phyloP scores from a whole-genome alignment of 1,140 invertebrate species.

The Hormaphis cornu region DNA sequence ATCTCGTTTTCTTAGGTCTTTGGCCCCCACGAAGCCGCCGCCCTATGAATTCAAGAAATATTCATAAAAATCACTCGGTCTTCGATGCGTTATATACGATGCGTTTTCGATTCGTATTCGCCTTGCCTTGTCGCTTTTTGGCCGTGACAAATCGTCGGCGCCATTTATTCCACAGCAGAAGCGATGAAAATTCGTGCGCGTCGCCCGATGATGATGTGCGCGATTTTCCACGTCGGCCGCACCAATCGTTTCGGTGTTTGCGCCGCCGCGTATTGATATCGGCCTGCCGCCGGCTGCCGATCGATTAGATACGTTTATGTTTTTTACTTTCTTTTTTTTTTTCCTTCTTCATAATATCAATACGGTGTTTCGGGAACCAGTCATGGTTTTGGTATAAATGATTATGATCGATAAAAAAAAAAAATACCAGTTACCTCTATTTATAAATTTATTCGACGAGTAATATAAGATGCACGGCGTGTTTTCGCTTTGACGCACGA shows the following conservation, averaged over 20 bases:
- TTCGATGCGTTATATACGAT: neutral
- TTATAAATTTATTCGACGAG: too few relatives aligned
- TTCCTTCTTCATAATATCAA: too few relatives aligned
- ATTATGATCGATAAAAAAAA: too few relatives aligned
- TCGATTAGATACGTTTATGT: conserved; percentile 3
- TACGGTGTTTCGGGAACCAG: too few relatives aligned
- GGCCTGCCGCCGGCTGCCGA: neutral
- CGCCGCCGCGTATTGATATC: neutral
- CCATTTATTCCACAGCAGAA: neutral
- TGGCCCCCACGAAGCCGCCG: too few relatives aligned
- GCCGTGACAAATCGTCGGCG: neutral
- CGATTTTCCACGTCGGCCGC: neutral
- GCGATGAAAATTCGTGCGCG: neutral
- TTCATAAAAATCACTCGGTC: too few relatives aligned
- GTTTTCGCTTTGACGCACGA: too few relatives aligned
- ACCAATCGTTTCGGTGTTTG: conserved; percentile 2
- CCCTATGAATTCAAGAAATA: too few relatives aligned
- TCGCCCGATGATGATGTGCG: neutral
- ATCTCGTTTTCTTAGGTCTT: too few relatives aligned
- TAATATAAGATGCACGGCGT: too few relatives aligned
- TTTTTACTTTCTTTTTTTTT: neutral
- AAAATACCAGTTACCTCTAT: too few relatives aligned
- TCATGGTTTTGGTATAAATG: too few relatives aligned
- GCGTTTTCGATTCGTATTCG: neutral
- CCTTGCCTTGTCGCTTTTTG: neutral